Evolutionary conservation across 2,113 vertebrate species (phyloP).

Genomic region (Genyomyrus donnyi): DNA sequence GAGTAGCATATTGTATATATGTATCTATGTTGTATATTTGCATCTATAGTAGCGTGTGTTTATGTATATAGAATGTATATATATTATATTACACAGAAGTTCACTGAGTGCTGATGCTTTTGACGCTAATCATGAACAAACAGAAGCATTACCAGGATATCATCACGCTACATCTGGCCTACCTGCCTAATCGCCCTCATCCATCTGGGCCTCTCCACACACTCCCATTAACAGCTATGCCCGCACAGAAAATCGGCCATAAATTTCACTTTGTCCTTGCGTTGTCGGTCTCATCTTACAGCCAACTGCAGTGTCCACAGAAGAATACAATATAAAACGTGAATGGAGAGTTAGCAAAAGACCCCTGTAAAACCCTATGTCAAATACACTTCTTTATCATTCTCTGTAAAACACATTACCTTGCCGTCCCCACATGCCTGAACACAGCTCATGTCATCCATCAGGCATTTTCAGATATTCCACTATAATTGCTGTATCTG

Average conservation of each 20-base stretch:
- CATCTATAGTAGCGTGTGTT: neutral
- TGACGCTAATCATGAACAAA: neutral
- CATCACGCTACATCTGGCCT: neutral
- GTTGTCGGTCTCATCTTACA: neutral
- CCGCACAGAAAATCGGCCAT: neutral
- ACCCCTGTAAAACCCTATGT: neutral
- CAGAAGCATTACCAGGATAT: neutral
- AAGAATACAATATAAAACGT: neutral
- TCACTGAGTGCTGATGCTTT: neutral
- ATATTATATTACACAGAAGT: neutral
- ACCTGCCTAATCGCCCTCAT: neutral
- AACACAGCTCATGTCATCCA: neutral
- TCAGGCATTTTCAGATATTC: neutral
- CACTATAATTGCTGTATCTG: neutral
- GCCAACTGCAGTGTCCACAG: neutral
- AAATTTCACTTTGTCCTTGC: neutral
- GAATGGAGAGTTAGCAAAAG: neutral
- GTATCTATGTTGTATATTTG: neutral
- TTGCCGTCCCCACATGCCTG: neutral
- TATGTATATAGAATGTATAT: neutral
- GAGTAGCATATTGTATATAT: neutral
- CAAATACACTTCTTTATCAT: neutral
- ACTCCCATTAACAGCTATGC: neutral
- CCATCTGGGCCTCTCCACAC: neutral
- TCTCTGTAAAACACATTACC: neutral